A percentile compares a stretch with the other conserved stretches of the same genome.
phyloP scores from a whole-genome alignment of 2,797 vertebrate genomes.

The Ceyx erithaca region DNA sequence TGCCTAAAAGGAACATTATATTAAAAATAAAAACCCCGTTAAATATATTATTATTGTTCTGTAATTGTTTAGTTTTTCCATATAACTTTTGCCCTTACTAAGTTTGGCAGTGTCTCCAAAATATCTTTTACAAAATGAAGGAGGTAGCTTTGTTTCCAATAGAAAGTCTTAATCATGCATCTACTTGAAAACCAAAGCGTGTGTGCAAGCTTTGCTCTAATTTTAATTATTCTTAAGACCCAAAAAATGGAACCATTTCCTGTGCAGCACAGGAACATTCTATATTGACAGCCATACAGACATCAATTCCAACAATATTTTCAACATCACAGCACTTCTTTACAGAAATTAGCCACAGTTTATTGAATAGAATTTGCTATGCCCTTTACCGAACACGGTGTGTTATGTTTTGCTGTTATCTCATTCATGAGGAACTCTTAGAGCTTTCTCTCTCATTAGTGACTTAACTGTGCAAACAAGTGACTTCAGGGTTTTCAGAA shows the following conservation, averaged over 20 bases:
- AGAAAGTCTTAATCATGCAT: not conserved
- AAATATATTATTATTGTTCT: not conserved
- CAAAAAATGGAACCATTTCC: not conserved
- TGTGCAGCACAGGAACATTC: not conserved
- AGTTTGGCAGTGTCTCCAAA: not conserved
- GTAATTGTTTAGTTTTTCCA: not conserved
- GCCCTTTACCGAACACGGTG: fast-evolving
- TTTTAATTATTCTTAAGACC: not conserved
- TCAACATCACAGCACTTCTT: not conserved
- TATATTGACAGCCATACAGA: not conserved
- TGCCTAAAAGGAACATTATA: not conserved
- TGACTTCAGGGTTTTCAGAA: not conserved
- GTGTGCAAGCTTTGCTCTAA: not conserved
- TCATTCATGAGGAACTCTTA: not conserved
- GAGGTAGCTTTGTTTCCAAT: not conserved
- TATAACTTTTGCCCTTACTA: not conserved
- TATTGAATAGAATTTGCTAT: not conserved
- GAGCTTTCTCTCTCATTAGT: not conserved
- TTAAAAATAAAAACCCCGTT: not conserved
- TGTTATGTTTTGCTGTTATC: not conserved
- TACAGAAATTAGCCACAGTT: not conserved
- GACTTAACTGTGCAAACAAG: not conserved
- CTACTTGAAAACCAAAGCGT: not conserved
- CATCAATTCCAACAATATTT: not conserved
- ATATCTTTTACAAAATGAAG: not conserved